Evolutionary conservation across 2,113 vertebrate genomes (phyloP).

Genomic region (Rhinoderma darwinii): DNA sequence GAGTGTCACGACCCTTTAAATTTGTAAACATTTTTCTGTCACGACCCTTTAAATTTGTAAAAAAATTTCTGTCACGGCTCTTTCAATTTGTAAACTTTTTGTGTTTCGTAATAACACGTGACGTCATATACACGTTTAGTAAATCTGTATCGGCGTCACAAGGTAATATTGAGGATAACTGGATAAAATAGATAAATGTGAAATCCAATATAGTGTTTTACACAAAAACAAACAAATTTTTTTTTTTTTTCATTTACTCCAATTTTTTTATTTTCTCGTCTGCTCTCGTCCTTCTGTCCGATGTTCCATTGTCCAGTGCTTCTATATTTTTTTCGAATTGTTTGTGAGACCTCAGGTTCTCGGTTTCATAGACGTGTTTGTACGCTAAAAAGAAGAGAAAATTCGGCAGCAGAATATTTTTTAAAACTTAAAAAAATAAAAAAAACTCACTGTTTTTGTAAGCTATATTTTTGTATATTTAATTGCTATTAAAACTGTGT

Average conservation of each 20-base stretch:
- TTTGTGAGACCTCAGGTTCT: conserved; percentile 45
- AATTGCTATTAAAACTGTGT: conserved; percentile 57
- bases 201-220: not conserved
- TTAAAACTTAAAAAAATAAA: conserved; percentile 38
- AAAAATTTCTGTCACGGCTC: not conserved
- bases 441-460: conserved; percentile 57
- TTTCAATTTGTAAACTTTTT: not conserved
- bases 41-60: not conserved
- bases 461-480: conserved; percentile 61
- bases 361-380: conserved; percentile 54
- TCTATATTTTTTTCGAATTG: not conserved
- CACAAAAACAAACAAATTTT: not conserved
- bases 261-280: not conserved
- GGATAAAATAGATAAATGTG: no score
- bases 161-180: no score
- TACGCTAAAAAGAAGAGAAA: conserved; percentile 48
- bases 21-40: no score
- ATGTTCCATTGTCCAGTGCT: not conserved
- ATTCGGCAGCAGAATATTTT: conserved; percentile 59
- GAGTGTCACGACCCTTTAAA: not conserved
- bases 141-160: not conserved
- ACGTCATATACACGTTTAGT: not conserved
- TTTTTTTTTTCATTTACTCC: not conserved
- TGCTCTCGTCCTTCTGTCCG: not conserved
- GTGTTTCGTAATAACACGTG: not conserved